Evolutionary conservation across 2,888 invertebrate species (phyloP).

Genomic region (Apantesis nais): DNA sequence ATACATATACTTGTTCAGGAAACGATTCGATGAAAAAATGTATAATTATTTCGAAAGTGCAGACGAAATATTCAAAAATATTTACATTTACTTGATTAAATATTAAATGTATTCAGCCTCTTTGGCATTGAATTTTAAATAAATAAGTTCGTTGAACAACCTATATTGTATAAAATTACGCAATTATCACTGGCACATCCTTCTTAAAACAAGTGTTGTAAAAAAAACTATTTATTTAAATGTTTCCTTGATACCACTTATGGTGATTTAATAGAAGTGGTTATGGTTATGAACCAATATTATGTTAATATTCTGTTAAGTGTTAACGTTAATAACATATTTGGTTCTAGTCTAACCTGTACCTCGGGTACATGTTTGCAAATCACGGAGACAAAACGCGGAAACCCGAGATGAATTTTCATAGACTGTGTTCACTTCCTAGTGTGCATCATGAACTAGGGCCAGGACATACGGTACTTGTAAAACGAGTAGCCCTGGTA

Average conservation of each 20-base stretch:
- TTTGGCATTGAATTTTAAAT: slow-evolving; percentile 31
- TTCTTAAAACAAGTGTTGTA: slow-evolving; percentile 4
- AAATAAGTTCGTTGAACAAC: slow-evolving; percentile 21
- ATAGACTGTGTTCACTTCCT: neutral
- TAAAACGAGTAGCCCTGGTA: neutral
- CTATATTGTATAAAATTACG: slow-evolving; percentile 20
- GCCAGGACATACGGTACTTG: neutral
- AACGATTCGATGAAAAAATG: neutral
- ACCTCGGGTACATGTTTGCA: neutral
- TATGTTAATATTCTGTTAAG: neutral
- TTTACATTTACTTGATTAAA: neutral
- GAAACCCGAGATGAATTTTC: neutral
- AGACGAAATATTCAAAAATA: neutral
- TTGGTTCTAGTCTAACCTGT: slow-evolving; percentile 4
- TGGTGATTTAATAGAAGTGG: neutral
- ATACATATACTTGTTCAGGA: neutral
- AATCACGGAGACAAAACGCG: neutral
- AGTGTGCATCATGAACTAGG: neutral
- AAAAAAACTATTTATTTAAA: neutral
- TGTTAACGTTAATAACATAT: neutral
- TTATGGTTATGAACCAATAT: neutral
- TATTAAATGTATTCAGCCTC: slow-evolving; percentile 4
- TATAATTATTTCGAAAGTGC: neutral
- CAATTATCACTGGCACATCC: slow-evolving; percentile 8
- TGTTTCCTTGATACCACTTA: neutral